Evolutionary conservation across 1,140 invertebrate genomes (phyloP).

Genomic region (Heliconius himera): DNA sequence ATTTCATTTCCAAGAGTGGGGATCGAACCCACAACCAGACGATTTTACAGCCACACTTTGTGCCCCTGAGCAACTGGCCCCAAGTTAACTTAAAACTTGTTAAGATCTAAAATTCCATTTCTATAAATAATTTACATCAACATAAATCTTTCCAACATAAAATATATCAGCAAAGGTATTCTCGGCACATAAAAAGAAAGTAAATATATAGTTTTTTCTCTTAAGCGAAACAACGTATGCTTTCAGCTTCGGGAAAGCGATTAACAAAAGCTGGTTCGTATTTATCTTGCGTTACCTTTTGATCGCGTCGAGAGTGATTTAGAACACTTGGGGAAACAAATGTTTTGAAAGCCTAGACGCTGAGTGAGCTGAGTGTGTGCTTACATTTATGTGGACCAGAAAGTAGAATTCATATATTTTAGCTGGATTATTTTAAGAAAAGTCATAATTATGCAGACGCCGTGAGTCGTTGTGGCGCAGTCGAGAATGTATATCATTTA

Average conservation of each 20-base stretch:
- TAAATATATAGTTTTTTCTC: neutral
- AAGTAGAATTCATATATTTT: neutral
- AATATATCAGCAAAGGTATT: neutral
- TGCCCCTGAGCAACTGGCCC: too few relatives aligned
- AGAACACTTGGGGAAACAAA: constrained; percentile 12
- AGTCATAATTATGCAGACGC: neutral
- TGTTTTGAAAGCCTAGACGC: constrained; percentile 10
- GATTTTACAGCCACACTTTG: too few relatives aligned
- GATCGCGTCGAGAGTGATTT: constrained; percentile 18
- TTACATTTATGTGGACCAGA: neutral
- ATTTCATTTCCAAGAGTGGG: too few relatives aligned
- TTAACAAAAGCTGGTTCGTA: constrained; percentile 7
- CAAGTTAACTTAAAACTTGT: too few relatives aligned
- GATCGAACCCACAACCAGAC: too few relatives aligned
- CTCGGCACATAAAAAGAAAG: neutral
- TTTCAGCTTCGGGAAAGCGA: constrained; percentile 1
- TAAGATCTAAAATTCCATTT: neutral
- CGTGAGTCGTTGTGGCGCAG: neutral
- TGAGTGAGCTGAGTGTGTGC: neutral
- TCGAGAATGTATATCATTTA: neutral
- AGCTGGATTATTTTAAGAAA: neutral
- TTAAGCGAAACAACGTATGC: neutral
- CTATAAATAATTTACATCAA: neutral
- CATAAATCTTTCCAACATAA: neutral
- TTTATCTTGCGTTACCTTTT: constrained; percentile 5